Evolutionary conservation across 1,140 invertebrate genomes (phyloP), one percentile per base, ranked within the genome.

Genomic region (Teleogryllus occipitalis): DNA sequence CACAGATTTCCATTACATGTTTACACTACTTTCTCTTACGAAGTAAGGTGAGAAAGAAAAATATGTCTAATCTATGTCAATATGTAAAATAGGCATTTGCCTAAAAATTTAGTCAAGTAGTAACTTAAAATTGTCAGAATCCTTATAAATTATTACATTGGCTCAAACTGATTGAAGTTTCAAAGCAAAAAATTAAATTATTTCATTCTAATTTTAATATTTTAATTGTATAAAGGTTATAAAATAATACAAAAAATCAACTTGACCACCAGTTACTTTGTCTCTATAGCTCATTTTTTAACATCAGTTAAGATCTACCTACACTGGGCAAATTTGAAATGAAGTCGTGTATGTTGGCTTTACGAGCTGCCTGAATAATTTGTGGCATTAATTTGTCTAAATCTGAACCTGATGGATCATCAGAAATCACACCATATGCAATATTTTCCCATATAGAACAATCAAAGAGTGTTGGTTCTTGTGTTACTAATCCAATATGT

Each of bases 241-340:
- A 65, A 14, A 65, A 65, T 65, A 65, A 65, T 65, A 65, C 54
- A 65, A 65, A 65, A 7, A 65, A 65, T 65, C 18, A 65, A 14
- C 54, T 83, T 95, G 94, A 1, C 94, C 94, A 8, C 93, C 93
- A 0, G 93, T 95, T 79, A 95, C 93, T 81, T 92, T 86, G 82
- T 95, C 93, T 6, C 94, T 22, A 75, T 18, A 22, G 0, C 3
- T 75, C 8, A 22, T 22, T 15, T 39, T 22, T 15, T 39, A 22
- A 75, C 7, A 5, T 5, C 27, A n/a, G 7, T 75, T 75, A 18
- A 75, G 21, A 75, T 75, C 74, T 22, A 22, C 21, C 2, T 79
- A 79, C 78, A 49, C 74, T 21, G 18, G 78, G 78, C 46, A 79
- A 47, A 46, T 48, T 79, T 47, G 74, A 21, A 21, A 79, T 79